Conservation (phyloP, 1,140 invertebrate species). For the Zophobas atratus region DNA sequence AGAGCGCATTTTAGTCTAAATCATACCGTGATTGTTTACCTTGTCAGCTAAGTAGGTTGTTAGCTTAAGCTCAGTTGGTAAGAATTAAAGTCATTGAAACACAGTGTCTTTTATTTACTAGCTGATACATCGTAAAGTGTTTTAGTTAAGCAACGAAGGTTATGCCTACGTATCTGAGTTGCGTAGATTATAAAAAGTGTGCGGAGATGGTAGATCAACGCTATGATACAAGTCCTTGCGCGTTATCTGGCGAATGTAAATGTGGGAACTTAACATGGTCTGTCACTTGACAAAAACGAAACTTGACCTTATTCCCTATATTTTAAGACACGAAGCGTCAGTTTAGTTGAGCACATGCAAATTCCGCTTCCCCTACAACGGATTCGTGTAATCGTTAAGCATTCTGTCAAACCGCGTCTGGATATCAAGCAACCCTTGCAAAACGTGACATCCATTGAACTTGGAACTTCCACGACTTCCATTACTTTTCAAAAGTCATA, state of each 20-base stretch:
- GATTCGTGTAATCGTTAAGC: slow-evolving; percentile 47
- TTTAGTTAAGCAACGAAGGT: no score
- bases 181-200: not conserved
- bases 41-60: no score
- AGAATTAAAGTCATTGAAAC: no score
- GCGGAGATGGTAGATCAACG: not conserved
- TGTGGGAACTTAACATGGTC: slow-evolving; percentile 14
- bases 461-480: slow-evolving; percentile 41
- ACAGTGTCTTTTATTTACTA: no score
- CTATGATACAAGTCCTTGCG: not conserved
- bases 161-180: no score
- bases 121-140: no score
- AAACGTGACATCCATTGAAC: slow-evolving; percentile 46
- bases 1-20: no score
- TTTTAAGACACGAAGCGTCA: slow-evolving; percentile 44
- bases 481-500: slow-evolving; percentile 44
- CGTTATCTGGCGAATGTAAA: slow-evolving; percentile 8
- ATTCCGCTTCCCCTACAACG: slow-evolving; percentile 39
- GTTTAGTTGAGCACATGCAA: slow-evolving; percentile 47
- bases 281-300: slow-evolving; percentile 39
- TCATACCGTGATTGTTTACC: no score
- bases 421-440: slow-evolving; percentile 46
- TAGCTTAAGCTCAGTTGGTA: no score
- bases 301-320: slow-evolving; percentile 46
- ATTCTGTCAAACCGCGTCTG: slow-evolving; percentile 44